Percentiles rank a stretch among this genome's conserved stretches.
These are phyloP conservation scores for Idris sp. DNA, from an alignment of 1,140 invertebrate genomes.

Conservation along the genomic window DNA sequence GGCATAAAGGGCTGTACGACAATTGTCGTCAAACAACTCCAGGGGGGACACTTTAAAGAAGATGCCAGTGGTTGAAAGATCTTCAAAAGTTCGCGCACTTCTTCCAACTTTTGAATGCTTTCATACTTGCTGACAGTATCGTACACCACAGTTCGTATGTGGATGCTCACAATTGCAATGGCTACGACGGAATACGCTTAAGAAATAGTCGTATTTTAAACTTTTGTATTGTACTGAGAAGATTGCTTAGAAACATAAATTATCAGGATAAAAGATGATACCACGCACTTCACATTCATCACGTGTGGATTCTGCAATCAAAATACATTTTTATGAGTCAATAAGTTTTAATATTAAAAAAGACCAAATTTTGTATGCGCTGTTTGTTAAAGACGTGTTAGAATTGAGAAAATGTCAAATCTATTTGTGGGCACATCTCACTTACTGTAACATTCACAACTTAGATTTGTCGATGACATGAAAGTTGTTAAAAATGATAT, in stretches of 20 bases:
- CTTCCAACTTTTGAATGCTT: conserved; percentile 55
- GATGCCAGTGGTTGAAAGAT: conserved; percentile 44
- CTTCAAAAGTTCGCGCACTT: conserved; percentile 54
- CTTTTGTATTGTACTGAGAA: conserved; percentile 65
- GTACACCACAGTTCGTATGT: conserved; percentile 23
- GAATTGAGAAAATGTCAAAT: no score
- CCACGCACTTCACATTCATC: conserved; percentile 15
- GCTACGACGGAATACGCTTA: conserved; percentile 48
- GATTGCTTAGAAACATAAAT: conserved; percentile 67
- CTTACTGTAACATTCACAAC: no score
- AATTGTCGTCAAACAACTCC: conserved; percentile 59
- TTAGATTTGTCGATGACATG: no score
- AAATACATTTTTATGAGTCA: background rate
- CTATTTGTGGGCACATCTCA: no score
- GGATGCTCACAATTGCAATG: conserved; percentile 32
- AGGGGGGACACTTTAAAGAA: conserved; percentile 58
- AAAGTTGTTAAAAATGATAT: no score
- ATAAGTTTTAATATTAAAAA: background rate
- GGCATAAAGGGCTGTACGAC: conserved; percentile 45
- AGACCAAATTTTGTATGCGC: no score
- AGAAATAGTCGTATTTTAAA: conserved; percentile 69
- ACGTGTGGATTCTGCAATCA: background rate
- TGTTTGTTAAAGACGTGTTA: no score
- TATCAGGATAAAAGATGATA: conserved; percentile 38
- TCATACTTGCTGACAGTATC: conserved; percentile 30